Evolutionary conservation across 2,113 vertebrate genomes (phyloP), one percentile per base, ranked within the genome.

Genomic region (Entelurus aequoreus): DNA sequence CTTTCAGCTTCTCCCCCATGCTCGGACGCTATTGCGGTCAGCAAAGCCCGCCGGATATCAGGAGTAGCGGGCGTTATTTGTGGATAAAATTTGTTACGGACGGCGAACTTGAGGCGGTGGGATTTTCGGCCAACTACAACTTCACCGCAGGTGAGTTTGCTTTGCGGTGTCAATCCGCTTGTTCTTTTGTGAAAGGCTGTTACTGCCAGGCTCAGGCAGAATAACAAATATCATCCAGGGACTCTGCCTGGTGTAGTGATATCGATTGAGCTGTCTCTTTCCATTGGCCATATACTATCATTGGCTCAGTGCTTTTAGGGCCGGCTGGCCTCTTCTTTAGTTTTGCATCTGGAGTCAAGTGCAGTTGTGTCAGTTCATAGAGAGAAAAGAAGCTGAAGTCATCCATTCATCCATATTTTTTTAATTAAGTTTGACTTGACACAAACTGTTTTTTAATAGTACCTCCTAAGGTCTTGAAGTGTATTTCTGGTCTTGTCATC

Each of bases 81-180:
- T 99, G 96, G 96, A 97, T 98, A 94, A 98, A 98, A 90, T 99
- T 99, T 91, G 96, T 97, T 77, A 92, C 95, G n/a, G 97, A 99
- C 61, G 95, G 94, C 48, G 97, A 99, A 90, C 88, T 99, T 87
- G 95, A 99, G 86, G 96, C 95, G 35, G 92, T 94, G 44, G 97
- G 97, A 83, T 99, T 99, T 92, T 96, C 93, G 66, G 97, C 96
- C 62, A 93, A 89, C 59, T 99, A 98, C 89, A 98, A 98, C 89
- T 99, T 99, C 86, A 99, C 94, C 79, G 92, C 95, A 92, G 97
- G 97, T 99, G 80, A 14, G 5, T 52, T 55, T 38, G 51, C 19
- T 60, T 6, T 40, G 6, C 10, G 3, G 8, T 28, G 46, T 66
- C 52, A 68, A 4, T 48, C 50, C 3, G 7, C 57, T 65, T 67